These are phyloP conservation scores for Nyctibius grandis DNA, from an alignment of 2,797 vertebrate genomes.

Conservation along the genomic window DNA sequence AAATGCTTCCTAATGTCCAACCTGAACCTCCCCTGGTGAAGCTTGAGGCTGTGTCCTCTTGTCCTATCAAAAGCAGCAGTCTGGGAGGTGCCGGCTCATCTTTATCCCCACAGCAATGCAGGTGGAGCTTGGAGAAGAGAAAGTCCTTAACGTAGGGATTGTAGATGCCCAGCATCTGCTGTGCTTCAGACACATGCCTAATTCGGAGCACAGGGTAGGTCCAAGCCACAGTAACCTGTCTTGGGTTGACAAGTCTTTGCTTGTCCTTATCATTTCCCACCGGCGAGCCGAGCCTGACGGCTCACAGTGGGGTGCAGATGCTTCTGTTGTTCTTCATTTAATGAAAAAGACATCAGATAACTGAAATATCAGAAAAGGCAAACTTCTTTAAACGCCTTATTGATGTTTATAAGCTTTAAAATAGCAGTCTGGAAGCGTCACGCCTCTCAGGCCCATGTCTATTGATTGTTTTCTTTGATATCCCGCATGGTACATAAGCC, in stretches of 20 bases:
- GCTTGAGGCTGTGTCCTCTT: too few species aligned
- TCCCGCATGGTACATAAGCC: background rate
- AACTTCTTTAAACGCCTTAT: background rate
- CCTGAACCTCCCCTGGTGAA: too few species aligned
- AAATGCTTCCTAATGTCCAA: too few species aligned
- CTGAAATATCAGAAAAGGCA: background rate
- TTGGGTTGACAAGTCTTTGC: background rate
- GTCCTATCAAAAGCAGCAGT: too few species aligned
- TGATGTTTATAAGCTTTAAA: too few species aligned
- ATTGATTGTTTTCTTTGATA: background rate
- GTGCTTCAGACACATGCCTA: background rate
- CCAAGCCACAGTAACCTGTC: background rate
- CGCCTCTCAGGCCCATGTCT: background rate
- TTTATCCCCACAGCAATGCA: background rate
- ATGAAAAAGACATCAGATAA: background rate
- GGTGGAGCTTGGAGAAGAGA: background rate
- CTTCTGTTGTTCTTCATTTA: background rate
- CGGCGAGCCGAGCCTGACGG: rapidly evolving
- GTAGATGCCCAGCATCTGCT: background rate
- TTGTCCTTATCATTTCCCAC: background rate
- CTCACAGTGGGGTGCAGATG: rapidly evolving
- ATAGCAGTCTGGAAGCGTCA: background rate
- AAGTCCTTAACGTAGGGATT: background rate
- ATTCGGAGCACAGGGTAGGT: background rate
- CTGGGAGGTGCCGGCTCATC: too few species aligned